Conservation (phyloP, 2,888 invertebrate species). For the Alloscopus bannaensis region DNA sequence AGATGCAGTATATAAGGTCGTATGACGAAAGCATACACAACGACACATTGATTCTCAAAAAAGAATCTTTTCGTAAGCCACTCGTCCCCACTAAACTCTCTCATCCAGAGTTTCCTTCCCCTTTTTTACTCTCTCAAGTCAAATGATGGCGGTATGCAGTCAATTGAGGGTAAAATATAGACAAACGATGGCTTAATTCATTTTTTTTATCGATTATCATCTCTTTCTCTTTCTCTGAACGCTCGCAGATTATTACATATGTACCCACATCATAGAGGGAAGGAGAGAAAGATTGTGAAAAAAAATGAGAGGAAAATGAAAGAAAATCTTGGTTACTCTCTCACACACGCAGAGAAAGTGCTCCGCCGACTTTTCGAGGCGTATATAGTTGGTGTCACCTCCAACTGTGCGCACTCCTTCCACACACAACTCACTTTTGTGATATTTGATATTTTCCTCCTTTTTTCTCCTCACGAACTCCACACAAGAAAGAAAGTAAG, state of each 20-base stretch:
- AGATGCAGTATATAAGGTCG: too few species aligned
- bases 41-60: too few species aligned
- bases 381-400: conserved; percentile 63
- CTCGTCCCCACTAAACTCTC: too few species aligned
- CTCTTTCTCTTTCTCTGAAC: conserved; percentile 10
- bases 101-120: neutral
- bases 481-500: conserved; percentile 15
- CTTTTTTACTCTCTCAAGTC: neutral
- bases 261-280: conserved; percentile 11
- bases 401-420: conserved; percentile 60
- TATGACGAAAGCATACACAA: too few species aligned
- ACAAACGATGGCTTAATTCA: conserved; percentile 74
- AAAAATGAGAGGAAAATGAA: neutral
- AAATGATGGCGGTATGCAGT: conserved; percentile 41
- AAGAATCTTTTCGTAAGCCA: too few species aligned
- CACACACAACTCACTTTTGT: conserved; percentile 35
- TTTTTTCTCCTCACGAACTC: neutral
- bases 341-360: too few species aligned
- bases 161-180: conserved; percentile 73
- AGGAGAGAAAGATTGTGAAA: too few species aligned
- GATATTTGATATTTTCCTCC: conserved; percentile 53
- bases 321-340: neutral
- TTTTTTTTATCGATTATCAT: conserved; percentile 70
- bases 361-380: too few species aligned
- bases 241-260: conserved; percentile 16